Conservation (phyloP, 2,797 vertebrate species). For the Crax fasciolata region DNA sequence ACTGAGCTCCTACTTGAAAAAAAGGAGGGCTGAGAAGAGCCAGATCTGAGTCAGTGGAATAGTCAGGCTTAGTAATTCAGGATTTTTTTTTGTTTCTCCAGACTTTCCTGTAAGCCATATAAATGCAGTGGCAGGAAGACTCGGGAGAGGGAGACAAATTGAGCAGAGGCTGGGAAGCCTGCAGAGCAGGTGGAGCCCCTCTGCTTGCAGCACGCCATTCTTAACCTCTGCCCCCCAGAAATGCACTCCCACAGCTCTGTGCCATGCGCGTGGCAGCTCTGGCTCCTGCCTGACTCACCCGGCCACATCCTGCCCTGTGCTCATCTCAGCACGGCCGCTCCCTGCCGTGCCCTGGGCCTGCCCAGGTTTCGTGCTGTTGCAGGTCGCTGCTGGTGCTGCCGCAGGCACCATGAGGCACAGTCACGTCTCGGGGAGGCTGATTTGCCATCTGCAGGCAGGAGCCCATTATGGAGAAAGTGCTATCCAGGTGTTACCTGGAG, state of each 20-base stretch:
- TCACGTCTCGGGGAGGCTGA: slow-evolving; percentile 31
- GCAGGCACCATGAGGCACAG: neutral
- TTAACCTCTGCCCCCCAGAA: neutral
- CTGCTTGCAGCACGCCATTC: too few relatives aligned
- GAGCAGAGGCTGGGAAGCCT: neutral
- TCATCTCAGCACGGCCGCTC: neutral
- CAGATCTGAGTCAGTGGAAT: neutral
- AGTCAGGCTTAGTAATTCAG: neutral
- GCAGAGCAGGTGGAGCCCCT: neutral
- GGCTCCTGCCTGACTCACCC: neutral
- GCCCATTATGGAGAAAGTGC: slow-evolving; percentile 52
- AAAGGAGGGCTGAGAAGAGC: neutral
- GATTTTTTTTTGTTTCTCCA: neutral
- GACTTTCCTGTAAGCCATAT: neutral
- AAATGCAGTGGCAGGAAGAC: neutral
- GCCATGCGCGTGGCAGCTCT: neutral
- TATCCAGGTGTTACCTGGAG: slow-evolving; percentile 37
- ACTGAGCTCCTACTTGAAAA: neutral
- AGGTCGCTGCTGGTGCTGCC: neutral
- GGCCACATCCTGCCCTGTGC: too few relatives aligned
- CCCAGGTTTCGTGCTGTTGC: slow-evolving; percentile 24
- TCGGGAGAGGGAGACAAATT: fast-evolving
- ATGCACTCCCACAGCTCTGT: neutral
- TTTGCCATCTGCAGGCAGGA: slow-evolving; percentile 55
- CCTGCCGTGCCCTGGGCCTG: neutral